These are phyloP conservation scores for Archips xylosteana DNA, from an alignment of 2,888 invertebrate species.

Conservation along the genomic window DNA sequence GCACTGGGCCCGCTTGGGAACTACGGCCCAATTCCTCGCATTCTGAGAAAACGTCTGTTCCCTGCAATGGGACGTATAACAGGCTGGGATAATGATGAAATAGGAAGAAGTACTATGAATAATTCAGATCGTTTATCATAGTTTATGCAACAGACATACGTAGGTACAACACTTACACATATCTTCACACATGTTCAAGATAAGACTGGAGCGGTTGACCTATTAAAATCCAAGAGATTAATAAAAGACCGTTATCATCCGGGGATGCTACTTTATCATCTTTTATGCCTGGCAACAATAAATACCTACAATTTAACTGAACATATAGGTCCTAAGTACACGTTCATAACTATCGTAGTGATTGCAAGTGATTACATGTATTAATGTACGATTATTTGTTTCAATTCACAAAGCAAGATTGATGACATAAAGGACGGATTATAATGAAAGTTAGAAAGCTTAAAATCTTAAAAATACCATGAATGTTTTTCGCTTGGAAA, in stretches of 20 bases:
- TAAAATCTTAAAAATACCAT: too few relatives aligned
- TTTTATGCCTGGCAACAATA: background rate
- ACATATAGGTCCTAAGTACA: too few relatives aligned
- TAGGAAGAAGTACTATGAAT: too few relatives aligned
- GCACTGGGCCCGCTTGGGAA: too few relatives aligned
- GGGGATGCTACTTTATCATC: constrained; percentile 8
- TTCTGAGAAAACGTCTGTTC: too few relatives aligned
- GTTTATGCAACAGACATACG: constrained; percentile 20
- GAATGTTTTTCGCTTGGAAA: background rate
- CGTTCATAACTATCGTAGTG: background rate
- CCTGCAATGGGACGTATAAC: too few relatives aligned
- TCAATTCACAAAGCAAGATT: background rate
- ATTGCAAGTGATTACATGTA: background rate
- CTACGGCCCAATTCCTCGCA: too few relatives aligned
- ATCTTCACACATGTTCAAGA: constrained; percentile 24
- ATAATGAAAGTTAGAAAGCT: background rate
- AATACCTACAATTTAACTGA: background rate
- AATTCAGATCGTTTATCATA: background rate
- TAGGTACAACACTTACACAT: too few relatives aligned
- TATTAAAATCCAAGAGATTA: constrained; percentile 11
- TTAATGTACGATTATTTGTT: too few relatives aligned
- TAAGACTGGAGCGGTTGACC: constrained; percentile 12
- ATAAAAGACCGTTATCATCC: constrained; percentile 13
- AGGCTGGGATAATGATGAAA: too few relatives aligned
- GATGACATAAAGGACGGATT: background rate